Base-by-base conservation (phyloP, 2,113 vertebrate genomes). In the Rhinogobius similis region DNA sequence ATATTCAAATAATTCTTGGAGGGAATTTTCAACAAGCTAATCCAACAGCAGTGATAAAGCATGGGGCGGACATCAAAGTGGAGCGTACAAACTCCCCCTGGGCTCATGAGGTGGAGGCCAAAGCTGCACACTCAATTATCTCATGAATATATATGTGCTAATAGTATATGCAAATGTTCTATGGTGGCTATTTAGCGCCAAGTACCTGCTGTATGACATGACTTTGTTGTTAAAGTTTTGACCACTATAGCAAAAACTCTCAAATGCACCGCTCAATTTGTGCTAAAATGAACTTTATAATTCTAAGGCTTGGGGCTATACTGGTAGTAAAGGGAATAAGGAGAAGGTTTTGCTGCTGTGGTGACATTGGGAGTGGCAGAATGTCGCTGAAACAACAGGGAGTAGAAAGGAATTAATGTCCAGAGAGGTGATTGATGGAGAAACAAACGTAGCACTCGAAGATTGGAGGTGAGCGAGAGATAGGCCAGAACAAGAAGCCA, bases 1-100 rank as follows among this genome's bases (percentile, higher is more conserved):
- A 84, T 83, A 83, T 88, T 89, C 32, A 72, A 85, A 82, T 89
- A 75, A 55, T 82, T 77, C 77, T 84, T 86, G 67, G 75, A 73
- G 76, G 82, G 82, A 85, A 83, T 86, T 82, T 58, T 71, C 59
- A 53, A 53, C 72, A 76, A 82, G 78, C 72, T 41, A 75, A 80
- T 65, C 48, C 20, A 20, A 7, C 4, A 11, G 14, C 2, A 12
- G 46, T 65, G 80, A 82, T 83, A 74, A 87, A 79, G 66, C 55
- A 26, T 32, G 6, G 3, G 6, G 29, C 68, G 65, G 64, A 85
- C 81, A 81, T 90, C 82, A 89, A 83, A 87, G 87, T 64, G 61
- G 38, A 0, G 27, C 21, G 41, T 70, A 62, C 43, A 65, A 82
- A 78, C 75, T 81, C 72, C 62, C 62, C 23, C 29, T 5, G 43